A percentile compares a stretch with the other conserved stretches of the same genome.
Evolutionary conservation across 37 sponge, comb jelly and placozoan genomes (phyloP).

Genomic region (Theonella swinhoei): DNA sequence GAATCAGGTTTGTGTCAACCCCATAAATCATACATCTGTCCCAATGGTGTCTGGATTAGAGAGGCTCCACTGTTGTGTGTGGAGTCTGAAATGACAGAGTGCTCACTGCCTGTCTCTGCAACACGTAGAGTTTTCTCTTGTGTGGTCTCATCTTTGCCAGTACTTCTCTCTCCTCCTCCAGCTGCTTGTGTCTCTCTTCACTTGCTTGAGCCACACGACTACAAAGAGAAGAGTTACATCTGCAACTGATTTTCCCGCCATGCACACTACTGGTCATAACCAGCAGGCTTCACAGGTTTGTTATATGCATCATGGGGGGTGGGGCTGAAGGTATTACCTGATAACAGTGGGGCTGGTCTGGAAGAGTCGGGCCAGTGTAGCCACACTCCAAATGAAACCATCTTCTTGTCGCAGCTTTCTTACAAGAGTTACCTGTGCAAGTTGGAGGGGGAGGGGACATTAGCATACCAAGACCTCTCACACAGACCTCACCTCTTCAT

Average conservation of each 20-base stretch:
- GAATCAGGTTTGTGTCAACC: too few species aligned
- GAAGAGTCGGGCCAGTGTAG: slow-evolving; percentile 61
- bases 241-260: neutral
- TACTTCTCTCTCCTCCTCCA: slow-evolving; percentile 38
- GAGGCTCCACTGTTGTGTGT: too few species aligned
- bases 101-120: slow-evolving; percentile 36
- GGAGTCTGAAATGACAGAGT: too few species aligned
- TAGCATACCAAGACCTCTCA: neutral
- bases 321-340: slow-evolving; percentile 28
- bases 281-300: neutral
- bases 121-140: slow-evolving; percentile 44
- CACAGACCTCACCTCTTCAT: neutral
- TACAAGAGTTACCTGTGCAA: slow-evolving; percentile 27
- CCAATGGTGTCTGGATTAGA: too few species aligned
- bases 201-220: slow-evolving; percentile 47
- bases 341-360: slow-evolving; percentile 21
- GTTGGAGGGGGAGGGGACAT: neutral
- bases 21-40: too few species aligned
- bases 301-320: neutral
- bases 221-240: neutral
- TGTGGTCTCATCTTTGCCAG: slow-evolving; percentile 46
- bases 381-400: slow-evolving; percentile 56
- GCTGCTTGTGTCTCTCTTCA: slow-evolving; percentile 26
- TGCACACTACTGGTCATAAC: neutral
- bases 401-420: slow-evolving; percentile 54